phyloP scores from a whole-genome alignment of 1,140 invertebrate genomes.

The Anastatus disparis region DNA sequence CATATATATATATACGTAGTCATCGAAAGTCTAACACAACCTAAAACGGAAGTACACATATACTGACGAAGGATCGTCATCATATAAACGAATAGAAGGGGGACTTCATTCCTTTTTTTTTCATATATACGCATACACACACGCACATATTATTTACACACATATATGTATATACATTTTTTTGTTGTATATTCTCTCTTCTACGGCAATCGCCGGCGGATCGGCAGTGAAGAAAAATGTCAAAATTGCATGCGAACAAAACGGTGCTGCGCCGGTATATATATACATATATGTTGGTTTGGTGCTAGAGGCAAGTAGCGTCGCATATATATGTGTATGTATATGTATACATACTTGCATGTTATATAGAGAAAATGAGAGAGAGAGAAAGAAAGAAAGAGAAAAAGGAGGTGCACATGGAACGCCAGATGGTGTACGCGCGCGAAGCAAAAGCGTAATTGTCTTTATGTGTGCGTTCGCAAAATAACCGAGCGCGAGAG shows the following conservation, averaged over 20 bases:
- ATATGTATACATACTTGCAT: not conserved
- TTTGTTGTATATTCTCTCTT: too few relatives aligned
- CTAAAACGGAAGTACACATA: constrained; percentile 33
- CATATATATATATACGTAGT: too few relatives aligned
- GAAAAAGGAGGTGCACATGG: constrained; percentile 4
- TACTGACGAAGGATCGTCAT: constrained; percentile 18
- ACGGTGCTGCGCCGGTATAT: constrained; percentile 13
- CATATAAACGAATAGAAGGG: too few relatives aligned
- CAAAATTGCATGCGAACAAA: constrained; percentile 41
- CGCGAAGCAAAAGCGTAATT: constrained; percentile 34
- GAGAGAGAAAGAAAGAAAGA: not conserved
- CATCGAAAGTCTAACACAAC: constrained; percentile 12
- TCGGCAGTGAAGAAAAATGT: constrained; percentile 34
- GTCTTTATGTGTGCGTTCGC: constrained; percentile 39
- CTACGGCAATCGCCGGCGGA: not conserved
- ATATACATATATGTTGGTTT: too few relatives aligned
- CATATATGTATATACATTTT: too few relatives aligned
- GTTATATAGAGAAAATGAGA: constrained; percentile 6
- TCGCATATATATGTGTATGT: not conserved
- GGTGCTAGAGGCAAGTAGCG: constrained; percentile 23
- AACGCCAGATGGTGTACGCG: constrained; percentile 40
- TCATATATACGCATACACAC: too few relatives aligned
- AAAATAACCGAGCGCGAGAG: constrained; percentile 27
- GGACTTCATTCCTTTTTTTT: not conserved
- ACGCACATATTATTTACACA: too few relatives aligned